These are phyloP conservation scores for Barnardius zonarius DNA, from an alignment of 2,113 vertebrate species.

Conservation along the genomic window DNA sequence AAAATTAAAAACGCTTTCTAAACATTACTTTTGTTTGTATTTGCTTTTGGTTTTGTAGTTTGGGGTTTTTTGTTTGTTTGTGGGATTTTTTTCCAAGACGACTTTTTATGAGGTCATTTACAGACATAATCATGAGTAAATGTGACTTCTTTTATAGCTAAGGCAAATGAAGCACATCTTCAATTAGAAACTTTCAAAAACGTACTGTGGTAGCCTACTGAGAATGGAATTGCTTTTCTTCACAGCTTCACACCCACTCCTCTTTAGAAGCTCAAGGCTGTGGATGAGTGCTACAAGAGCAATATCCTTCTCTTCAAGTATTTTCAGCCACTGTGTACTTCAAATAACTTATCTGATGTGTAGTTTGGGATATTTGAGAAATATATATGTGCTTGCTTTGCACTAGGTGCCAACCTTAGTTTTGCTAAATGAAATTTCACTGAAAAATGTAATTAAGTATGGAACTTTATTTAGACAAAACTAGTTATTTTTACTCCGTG, in stretches of 20 bases:
- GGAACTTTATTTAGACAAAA: neutral
- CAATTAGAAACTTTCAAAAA: conserved; percentile 83
- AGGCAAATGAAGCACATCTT: conserved; percentile 81
- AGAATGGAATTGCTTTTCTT: conserved; percentile 81
- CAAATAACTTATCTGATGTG: conserved; percentile 37
- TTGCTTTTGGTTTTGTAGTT: neutral
- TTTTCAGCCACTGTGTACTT: conserved; percentile 59
- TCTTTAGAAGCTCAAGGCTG: conserved; percentile 59
- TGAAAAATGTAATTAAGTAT: neutral
- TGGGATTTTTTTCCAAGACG: neutral
- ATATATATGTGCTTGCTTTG: neutral
- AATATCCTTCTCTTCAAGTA: conserved; percentile 62
- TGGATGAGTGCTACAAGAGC: conserved; percentile 61
- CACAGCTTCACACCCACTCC: conserved; percentile 69
- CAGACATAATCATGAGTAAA: conserved; percentile 75
- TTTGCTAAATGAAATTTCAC: neutral
- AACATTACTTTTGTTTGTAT: neutral
- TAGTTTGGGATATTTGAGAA: conserved; percentile 12
- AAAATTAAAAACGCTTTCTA: conserved; percentile 2
- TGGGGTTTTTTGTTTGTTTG: neutral
- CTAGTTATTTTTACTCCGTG: neutral
- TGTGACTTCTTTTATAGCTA: conserved; percentile 71
- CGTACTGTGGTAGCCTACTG: conserved; percentile 77
- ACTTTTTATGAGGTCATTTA: conserved; percentile 75
- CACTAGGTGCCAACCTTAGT: neutral